Percentiles rank a stretch among this genome's conserved stretches.
Evolutionary conservation across 2,888 invertebrate species (phyloP).

Genomic region (Ormyrus nitidulus): DNA sequence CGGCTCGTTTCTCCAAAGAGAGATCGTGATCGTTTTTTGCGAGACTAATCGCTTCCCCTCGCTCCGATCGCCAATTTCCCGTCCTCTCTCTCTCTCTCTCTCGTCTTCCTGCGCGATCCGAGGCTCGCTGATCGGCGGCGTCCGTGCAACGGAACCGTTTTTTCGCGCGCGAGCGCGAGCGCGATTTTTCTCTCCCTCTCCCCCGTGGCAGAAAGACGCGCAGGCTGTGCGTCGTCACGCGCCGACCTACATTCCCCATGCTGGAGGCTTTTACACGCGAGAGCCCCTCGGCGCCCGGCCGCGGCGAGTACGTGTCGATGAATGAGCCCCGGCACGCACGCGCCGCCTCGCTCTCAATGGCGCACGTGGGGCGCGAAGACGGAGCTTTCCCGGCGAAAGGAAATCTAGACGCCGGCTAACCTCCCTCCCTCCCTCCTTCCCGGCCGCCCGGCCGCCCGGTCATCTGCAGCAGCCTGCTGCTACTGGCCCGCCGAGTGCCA

Average conservation of each 20-base stretch:
- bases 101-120: conserved; percentile 20
- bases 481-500: conserved; percentile 67
- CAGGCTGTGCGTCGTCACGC: conserved; percentile 40
- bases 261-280: conserved; percentile 60
- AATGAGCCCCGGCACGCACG: conserved; percentile 22
- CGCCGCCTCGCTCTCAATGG: conserved; percentile 12
- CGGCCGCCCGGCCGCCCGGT: neutral
- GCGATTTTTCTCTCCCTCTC: neutral
- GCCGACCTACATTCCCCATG: conserved; percentile 64
- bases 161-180: neutral
- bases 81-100: conserved; percentile 40
- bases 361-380: conserved; percentile 35
- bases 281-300: conserved; percentile 9
- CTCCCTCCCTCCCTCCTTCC: conserved; percentile 5
- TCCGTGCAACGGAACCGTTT: conserved; percentile 41
- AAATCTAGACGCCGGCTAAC: conserved; percentile 8
- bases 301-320: conserved; percentile 23
- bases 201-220: neutral
- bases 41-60: conserved; percentile 60
- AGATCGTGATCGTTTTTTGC: conserved; percentile 59
- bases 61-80: conserved; percentile 61
- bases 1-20: conserved; percentile 59
- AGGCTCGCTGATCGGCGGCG: neutral
- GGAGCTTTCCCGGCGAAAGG: conserved; percentile 33
- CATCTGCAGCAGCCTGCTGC: conserved; percentile 25